Conservation (phyloP, 2,797 vertebrate genomes). For the Sylvilagus floridanus region DNA sequence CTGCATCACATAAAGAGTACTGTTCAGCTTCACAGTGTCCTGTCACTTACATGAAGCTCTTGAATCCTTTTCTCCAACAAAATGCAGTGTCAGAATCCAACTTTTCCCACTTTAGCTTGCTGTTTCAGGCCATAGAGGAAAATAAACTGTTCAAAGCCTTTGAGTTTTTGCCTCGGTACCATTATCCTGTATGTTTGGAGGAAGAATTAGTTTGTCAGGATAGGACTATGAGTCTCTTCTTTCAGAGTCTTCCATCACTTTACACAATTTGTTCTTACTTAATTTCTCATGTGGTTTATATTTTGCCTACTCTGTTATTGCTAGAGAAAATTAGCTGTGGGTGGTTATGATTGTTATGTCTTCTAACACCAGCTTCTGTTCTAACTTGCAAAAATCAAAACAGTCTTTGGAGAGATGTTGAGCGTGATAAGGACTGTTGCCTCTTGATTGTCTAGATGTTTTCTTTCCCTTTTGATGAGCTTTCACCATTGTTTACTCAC, state of each 20-base stretch:
- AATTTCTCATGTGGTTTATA: conserved; percentile 12
- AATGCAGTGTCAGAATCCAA: not conserved
- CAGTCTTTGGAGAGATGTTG: not conserved
- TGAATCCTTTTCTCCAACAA: conserved; percentile 1
- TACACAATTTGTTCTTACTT: not conserved
- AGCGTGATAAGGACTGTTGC: conserved; percentile 29
- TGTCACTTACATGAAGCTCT: not conserved
- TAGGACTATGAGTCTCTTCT: not conserved
- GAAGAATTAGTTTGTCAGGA: not conserved
- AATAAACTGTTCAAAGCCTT: not conserved
- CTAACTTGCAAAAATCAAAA: not conserved
- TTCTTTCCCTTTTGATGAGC: not conserved
- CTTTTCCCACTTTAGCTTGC: not conserved
- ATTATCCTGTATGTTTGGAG: not conserved
- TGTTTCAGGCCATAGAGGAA: not conserved
- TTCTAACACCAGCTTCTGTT: not conserved
- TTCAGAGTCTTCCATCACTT: not conserved
- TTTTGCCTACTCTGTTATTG: conserved; percentile 19
- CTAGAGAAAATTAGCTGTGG: conserved; percentile 14
- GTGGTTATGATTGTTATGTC: not conserved
- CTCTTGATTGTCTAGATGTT: not conserved
- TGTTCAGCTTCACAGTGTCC: not conserved
- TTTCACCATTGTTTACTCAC: not conserved
- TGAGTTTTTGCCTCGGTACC: not conserved
- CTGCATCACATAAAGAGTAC: not conserved